A percentile compares a stretch with the other conserved stretches of the same genome.
Evolutionary conservation across 2,888 invertebrate genomes (phyloP).

Genomic region (Leucophenga maculata): DNA sequence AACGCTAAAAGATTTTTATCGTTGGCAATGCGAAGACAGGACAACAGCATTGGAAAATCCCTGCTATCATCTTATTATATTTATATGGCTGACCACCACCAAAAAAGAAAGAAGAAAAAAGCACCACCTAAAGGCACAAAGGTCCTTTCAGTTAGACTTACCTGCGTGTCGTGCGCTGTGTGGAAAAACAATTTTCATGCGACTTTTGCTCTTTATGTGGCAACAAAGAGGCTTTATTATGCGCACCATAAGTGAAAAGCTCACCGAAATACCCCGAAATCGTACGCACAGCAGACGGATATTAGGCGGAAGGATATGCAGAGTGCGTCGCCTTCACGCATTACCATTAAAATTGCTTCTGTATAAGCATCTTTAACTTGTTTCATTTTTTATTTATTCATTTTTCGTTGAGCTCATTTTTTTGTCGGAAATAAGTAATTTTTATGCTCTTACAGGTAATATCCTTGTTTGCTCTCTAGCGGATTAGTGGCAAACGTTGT

Average conservation of each 20-base stretch:
- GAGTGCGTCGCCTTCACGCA: conserved; percentile 31
- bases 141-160: neutral
- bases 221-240: conserved; percentile 22
- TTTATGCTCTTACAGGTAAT: conserved; percentile 48
- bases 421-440: conserved; percentile 49
- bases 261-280: too few relatives aligned
- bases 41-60: conserved; percentile 46
- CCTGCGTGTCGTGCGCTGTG: neutral
- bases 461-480: conserved; percentile 37
- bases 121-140: neutral
- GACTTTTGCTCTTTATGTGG: conserved; percentile 14
- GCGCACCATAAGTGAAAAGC: neutral
- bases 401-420: conserved; percentile 23
- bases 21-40: conserved; percentile 30
- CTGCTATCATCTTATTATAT: conserved; percentile 60
- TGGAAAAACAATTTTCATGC: conserved; percentile 20
- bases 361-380: neutral
- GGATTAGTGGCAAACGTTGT: too few relatives aligned
- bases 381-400: conserved; percentile 15
- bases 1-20: conserved; percentile 61
- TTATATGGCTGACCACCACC: conserved; percentile 37
- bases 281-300: neutral
- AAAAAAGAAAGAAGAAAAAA: too few relatives aligned
- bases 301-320: neutral
- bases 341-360: conserved; percentile 3